Conservation (phyloP, 1,140 invertebrate genomes). For the Hypothenemus hampei region DNA sequence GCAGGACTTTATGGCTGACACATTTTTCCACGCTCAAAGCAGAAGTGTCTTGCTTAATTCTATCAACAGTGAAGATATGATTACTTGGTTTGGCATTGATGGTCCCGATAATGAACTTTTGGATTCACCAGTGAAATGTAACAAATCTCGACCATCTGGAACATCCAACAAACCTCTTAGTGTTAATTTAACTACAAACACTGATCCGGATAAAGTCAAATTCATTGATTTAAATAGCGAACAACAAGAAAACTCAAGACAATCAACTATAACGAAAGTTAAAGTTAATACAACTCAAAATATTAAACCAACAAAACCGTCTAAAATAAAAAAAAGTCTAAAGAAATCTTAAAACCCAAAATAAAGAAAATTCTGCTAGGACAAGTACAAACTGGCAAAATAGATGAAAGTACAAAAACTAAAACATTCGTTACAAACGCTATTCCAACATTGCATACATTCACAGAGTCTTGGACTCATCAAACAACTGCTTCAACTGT, state of each 20-base stretch:
- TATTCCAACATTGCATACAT: not conserved
- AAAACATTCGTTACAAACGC: not conserved
- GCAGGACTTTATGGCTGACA: slow-evolving; percentile 56
- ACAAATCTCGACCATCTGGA: not conserved
- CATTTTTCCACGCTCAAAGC: slow-evolving; percentile 55
- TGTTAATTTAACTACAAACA: not conserved
- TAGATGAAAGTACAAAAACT: not conserved
- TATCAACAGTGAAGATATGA: slow-evolving; percentile 58
- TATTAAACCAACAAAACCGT: not conserved
- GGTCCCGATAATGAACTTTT: slow-evolving; percentile 33
- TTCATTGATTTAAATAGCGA: too few relatives aligned
- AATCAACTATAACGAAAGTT: not conserved
- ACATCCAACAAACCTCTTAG: slow-evolving; percentile 2
- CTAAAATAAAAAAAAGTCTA: slow-evolving; percentile 2
- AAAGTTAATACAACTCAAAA: too few relatives aligned
- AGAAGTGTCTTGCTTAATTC: slow-evolving; percentile 51
- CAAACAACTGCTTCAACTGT: slow-evolving; percentile 9
- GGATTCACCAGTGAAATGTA: slow-evolving; percentile 4
- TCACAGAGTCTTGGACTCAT: slow-evolving; percentile 11
- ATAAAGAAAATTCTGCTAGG: slow-evolving; percentile 13
- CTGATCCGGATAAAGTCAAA: slow-evolving; percentile 1
- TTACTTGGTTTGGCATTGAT: slow-evolving; percentile 59
- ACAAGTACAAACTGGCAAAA: slow-evolving; percentile 10
- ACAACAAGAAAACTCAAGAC: too few relatives aligned
- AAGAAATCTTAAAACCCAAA: not conserved